These are phyloP conservation scores for Streblospio benedicti DNA, from an alignment of 1,140 invertebrate genomes.

Conservation along the genomic window DNA sequence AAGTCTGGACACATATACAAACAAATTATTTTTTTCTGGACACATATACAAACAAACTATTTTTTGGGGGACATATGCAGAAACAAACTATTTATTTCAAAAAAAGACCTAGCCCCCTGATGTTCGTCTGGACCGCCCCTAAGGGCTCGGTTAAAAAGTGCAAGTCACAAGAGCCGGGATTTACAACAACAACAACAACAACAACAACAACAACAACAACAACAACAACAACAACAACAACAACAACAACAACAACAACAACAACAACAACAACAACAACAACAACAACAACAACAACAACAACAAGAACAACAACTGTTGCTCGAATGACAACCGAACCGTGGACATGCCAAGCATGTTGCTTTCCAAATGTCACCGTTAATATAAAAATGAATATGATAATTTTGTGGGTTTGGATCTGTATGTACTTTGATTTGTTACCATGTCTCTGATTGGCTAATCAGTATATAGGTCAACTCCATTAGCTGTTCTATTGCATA, in stretches of 20 bases:
- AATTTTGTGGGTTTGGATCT: background rate
- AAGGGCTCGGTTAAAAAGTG: too few relatives aligned
- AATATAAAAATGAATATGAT: slow-evolving; percentile 1
- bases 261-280: background rate
- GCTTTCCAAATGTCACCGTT: too few relatives aligned
- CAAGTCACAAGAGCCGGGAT: too few relatives aligned
- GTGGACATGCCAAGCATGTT: slow-evolving; percentile 1
- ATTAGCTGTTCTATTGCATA: background rate
- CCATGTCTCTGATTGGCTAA: background rate
- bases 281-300: background rate
- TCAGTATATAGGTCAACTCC: slow-evolving; percentile 1
- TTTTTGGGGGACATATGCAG: too few relatives aligned
- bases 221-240: background rate
- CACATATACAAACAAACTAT: too few relatives aligned
- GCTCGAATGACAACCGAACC: background rate
- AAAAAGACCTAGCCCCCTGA: too few relatives aligned
- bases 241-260: background rate
- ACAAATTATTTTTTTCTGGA: too few relatives aligned
- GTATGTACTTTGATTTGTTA: background rate
- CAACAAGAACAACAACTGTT: background rate
- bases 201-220: background rate
- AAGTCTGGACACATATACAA: too few relatives aligned
- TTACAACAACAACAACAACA: too few relatives aligned
- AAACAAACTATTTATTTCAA: too few relatives aligned
- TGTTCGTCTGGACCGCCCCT: too few relatives aligned